Evolutionary conservation across 2,797 vertebrate species (phyloP).

Genomic region (Huso huso): DNA sequence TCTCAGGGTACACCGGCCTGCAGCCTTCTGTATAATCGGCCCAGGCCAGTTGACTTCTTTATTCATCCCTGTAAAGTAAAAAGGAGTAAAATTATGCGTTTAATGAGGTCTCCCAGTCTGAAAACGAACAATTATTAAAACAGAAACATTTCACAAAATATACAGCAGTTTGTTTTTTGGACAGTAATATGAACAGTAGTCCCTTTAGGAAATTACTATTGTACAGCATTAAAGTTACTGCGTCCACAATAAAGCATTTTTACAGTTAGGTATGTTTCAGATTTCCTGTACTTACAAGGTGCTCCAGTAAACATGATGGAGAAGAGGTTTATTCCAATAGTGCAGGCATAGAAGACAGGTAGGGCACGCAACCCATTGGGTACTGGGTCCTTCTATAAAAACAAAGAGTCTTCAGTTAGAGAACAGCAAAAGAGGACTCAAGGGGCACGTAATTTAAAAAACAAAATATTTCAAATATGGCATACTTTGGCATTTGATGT

Average conservation of each 20-base stretch:
- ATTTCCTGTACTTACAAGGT: conserved; percentile 69
- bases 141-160: conserved; percentile 21
- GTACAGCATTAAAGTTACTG: too few species aligned
- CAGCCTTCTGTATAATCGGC: conserved; percentile 76
- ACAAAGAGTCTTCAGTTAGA: conserved; percentile 19
- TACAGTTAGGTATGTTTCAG: conserved; percentile 12
- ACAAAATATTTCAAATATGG: too few species aligned
- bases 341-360: conserved; percentile 86
- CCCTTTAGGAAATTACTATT: not conserved
- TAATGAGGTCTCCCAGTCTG: conserved; percentile 59
- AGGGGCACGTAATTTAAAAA: not conserved
- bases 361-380: conserved; percentile 83
- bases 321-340: conserved; percentile 85
- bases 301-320: conserved; percentile 91
- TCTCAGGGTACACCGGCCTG: conserved; percentile 82
- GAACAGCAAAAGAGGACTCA: not conserved
- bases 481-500: too few species aligned
- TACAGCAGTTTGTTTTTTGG: too few species aligned
- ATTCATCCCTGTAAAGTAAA: conserved; percentile 88
- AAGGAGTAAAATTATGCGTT: conserved; percentile 85
- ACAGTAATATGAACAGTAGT: not conserved
- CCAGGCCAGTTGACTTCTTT: conserved; percentile 92
- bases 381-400: conserved; percentile 73
- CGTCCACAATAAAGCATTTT: not conserved
- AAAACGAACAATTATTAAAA: conserved; percentile 8